phyloP scores from a whole-genome alignment of 2,797 vertebrate genomes.

The Galaxias olidus region DNA sequence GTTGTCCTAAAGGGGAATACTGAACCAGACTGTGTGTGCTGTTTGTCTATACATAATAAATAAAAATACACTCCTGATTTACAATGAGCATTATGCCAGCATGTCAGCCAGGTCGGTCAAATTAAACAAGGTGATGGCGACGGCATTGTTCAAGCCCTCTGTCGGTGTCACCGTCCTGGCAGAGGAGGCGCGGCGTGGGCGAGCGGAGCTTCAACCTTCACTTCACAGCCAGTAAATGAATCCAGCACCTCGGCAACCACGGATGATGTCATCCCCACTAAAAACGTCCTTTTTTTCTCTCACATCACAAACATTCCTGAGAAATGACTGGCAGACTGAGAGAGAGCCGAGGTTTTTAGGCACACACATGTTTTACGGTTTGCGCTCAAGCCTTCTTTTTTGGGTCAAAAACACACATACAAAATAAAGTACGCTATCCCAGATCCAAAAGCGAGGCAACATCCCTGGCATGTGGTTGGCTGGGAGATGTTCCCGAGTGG shows the following conservation, averaged over 20 bases:
- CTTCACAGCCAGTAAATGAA: slow-evolving; percentile 18
- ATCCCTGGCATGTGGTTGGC: slow-evolving; percentile 1
- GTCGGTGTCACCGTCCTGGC: slow-evolving; percentile 8
- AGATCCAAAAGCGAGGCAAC: background rate
- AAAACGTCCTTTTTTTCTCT: slow-evolving; percentile 10
- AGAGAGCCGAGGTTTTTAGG: background rate
- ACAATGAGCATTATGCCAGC: background rate
- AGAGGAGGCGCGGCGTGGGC: background rate
- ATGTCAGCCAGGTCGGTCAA: background rate
- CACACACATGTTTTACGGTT: too few species aligned
- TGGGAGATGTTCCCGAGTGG: slow-evolving; percentile 1
- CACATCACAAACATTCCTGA: slow-evolving; percentile 14
- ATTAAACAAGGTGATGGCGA: slow-evolving; percentile 2
- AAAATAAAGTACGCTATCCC: background rate
- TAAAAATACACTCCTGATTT: background rate
- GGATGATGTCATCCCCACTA: background rate
- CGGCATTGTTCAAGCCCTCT: background rate
- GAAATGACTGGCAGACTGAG: slow-evolving; percentile 8
- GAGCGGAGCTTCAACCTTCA: slow-evolving; percentile 15
- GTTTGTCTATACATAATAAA: background rate
- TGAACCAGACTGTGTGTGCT: too few species aligned
- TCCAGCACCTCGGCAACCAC: background rate
- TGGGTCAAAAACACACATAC: background rate
- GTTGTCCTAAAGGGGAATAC: too few species aligned
- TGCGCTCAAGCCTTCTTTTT: too few species aligned